Conservation (phyloP, 2,888 invertebrate species). For the Alentia gelatinosa region DNA sequence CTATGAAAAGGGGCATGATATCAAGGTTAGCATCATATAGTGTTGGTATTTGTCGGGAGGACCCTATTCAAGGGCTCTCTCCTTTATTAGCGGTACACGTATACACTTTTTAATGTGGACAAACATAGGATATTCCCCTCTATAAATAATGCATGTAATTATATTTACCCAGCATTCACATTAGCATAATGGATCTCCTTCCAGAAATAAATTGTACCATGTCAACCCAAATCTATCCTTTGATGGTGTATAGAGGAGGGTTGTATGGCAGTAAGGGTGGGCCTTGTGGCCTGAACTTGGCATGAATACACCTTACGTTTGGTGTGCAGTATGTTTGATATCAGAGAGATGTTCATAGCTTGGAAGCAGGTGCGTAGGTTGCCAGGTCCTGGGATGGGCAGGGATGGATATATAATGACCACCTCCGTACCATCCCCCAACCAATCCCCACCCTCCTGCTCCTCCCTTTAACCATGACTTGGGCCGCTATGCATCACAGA, state of each 20-base stretch:
- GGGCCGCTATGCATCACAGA: background rate
- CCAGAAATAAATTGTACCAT: constrained; percentile 4
- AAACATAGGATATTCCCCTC: constrained; percentile 25
- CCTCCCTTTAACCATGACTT: background rate
- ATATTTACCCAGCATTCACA: constrained; percentile 31
- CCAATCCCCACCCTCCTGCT: background rate
- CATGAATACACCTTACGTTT: background rate
- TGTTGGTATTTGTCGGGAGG: background rate
- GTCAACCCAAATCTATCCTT: constrained; percentile 24
- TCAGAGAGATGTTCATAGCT: background rate
- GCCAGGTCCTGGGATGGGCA: background rate
- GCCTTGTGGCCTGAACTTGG: background rate
- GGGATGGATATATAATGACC: constrained; percentile 5
- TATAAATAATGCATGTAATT: constrained; percentile 44
- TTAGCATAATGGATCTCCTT: constrained; percentile 33
- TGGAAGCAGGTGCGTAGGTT: background rate
- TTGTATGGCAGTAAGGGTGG: background rate
- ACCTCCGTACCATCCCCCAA: background rate
- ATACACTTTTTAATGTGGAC: background rate
- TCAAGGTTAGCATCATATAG: background rate
- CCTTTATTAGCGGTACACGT: background rate
- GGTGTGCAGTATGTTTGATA: background rate
- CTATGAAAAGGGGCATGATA: background rate
- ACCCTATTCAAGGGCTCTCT: background rate
- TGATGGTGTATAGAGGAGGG: background rate